These are phyloP conservation scores for Maccullochella peelii DNA, from an alignment of 2,113 vertebrate genomes.

Conservation along the genomic window DNA sequence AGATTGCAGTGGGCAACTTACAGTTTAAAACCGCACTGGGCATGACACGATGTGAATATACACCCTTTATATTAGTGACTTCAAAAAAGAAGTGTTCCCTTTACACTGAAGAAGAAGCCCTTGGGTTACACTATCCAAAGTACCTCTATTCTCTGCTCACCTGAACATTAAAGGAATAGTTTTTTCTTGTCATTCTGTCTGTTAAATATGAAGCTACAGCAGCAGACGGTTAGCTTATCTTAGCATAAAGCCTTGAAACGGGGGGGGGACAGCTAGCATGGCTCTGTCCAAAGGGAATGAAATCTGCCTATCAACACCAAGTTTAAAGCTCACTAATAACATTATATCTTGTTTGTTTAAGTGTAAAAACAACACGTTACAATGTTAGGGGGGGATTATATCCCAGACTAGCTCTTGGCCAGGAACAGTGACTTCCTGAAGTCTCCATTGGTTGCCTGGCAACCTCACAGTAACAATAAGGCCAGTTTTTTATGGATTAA, in stretches of 20 bases:
- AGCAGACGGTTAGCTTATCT: neutral
- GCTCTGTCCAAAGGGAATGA: no score
- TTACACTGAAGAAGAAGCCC: neutral
- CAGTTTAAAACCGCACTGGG: neutral
- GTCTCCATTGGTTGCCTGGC: no score
- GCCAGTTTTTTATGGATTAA: no score
- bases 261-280: no score
- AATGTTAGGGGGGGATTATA: no score
- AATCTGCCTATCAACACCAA: no score
- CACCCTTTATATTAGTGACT: neutral
- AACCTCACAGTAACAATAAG: no score
- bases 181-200: neutral
- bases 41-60: neutral
- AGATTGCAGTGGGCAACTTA: conserved; percentile 7
- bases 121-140: no score
- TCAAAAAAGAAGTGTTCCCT: neutral
- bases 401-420: no score
- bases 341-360: no score
- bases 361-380: neutral
- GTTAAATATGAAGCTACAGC: neutral
- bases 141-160: neutral
- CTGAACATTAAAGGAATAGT: neutral
- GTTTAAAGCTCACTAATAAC: no score
- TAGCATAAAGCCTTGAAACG: neutral
- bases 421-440: no score